Percentiles rank a stretch among this genome's conserved stretches.
These are phyloP conservation scores for Horisme vitalbata DNA, from an alignment of 2,888 invertebrate species.

Conservation along the genomic window DNA sequence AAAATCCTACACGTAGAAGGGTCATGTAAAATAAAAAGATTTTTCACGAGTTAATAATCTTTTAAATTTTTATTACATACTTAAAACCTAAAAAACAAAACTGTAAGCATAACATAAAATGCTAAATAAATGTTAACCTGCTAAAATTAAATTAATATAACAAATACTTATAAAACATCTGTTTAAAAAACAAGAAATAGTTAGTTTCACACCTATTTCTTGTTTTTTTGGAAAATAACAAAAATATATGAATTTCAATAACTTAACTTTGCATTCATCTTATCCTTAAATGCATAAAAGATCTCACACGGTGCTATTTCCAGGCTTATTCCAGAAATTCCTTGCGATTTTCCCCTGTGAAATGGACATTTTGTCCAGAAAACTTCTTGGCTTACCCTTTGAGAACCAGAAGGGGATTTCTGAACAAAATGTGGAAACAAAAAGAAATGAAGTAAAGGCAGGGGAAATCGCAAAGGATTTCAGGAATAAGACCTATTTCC, in stretches of 20 bases:
- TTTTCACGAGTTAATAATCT: constrained; percentile 33
- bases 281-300: constrained; percentile 57
- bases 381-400: too few relatives aligned
- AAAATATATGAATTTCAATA: constrained; percentile 26
- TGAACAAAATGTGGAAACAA: too few relatives aligned
- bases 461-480: too few relatives aligned
- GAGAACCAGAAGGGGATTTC: too few relatives aligned
- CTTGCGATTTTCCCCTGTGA: too few relatives aligned
- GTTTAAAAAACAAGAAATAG: constrained; percentile 42
- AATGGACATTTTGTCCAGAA: too few relatives aligned
- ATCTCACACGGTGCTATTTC: constrained; percentile 51
- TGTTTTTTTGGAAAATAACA: constrained; percentile 32
- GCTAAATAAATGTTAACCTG: constrained; percentile 53
- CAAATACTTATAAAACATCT: neutral
- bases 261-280: neutral
- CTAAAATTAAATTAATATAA: constrained; percentile 24
- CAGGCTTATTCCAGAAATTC: constrained; percentile 4
- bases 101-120: constrained; percentile 56
- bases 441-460: too few relatives aligned
- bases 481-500: too few relatives aligned
- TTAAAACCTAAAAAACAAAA: constrained; percentile 58
- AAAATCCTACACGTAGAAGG: too few relatives aligned
- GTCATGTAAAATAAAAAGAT: constrained; percentile 12
- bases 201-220: constrained; percentile 9
- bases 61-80: constrained; percentile 37